Evolutionary conservation across 2,888 invertebrate species (phyloP).

Genomic region (Tenthredo notha): DNA sequence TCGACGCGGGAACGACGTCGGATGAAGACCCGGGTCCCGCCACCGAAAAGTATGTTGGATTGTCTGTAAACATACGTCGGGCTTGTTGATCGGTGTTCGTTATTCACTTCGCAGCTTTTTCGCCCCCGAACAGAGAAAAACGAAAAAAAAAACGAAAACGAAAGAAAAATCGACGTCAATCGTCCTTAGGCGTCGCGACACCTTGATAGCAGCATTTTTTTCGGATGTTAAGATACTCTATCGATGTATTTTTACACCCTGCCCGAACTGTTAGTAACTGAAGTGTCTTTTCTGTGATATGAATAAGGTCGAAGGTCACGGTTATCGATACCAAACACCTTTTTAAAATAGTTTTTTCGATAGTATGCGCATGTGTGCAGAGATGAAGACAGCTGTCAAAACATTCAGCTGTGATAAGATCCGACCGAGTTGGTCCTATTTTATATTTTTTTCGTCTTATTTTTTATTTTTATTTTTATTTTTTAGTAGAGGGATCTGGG

Average conservation of each 20-base stretch:
- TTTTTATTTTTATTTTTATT: not conserved
- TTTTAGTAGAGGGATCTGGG: not conserved
- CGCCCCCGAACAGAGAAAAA: not conserved
- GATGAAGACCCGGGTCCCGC: slow-evolving; percentile 78
- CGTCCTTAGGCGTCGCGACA: not conserved
- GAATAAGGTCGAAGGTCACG: not conserved
- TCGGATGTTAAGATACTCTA: not conserved
- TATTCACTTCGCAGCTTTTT: too few species aligned
- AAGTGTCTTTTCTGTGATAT: not conserved
- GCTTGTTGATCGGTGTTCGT: slow-evolving; percentile 25
- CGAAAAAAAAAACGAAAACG: not conserved
- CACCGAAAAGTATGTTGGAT: slow-evolving; percentile 89
- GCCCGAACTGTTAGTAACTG: not conserved
- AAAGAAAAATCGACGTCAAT: not conserved
- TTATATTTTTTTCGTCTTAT: not conserved
- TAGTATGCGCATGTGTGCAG: not conserved
- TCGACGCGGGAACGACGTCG: slow-evolving; percentile 58
- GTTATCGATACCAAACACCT: not conserved
- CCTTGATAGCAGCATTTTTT: not conserved
- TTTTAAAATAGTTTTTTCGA: not conserved
- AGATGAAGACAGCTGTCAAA: slow-evolving; percentile 41
- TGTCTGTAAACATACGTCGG: slow-evolving; percentile 82
- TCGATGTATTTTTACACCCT: not conserved
- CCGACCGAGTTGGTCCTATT: not conserved
- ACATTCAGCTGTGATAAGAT: slow-evolving; percentile 22